Percentiles rank a stretch among this genome's conserved stretches.
Evolutionary conservation across 2,888 invertebrate genomes (phyloP).

Genomic region (Dioctria linearis): DNA sequence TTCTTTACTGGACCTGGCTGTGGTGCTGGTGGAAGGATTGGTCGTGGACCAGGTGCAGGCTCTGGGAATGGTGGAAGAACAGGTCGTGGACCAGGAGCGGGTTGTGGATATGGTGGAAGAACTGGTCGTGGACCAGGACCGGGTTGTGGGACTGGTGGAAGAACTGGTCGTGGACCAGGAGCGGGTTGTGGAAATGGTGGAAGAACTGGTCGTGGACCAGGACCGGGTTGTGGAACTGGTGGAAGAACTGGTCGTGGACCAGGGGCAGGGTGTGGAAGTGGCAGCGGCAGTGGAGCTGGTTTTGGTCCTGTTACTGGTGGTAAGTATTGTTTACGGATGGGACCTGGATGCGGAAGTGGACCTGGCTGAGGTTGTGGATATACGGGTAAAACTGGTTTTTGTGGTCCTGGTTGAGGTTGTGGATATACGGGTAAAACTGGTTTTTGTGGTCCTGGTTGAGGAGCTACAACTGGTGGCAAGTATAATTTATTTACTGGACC

Average conservation of each 20-base stretch:
- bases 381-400: background rate
- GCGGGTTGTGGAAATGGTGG: background rate
- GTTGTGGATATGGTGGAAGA: background rate
- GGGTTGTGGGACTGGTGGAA: background rate
- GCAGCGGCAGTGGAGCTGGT: constrained; percentile 1
- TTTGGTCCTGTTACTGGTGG: background rate
- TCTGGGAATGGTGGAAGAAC: background rate
- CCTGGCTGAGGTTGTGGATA: background rate
- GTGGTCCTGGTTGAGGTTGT: background rate
- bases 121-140: background rate
- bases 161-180: background rate
- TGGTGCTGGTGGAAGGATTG: background rate
- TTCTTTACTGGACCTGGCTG: background rate
- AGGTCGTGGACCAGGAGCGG: background rate
- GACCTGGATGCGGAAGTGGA: background rate
- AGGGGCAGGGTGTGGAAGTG: background rate
- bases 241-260: constrained; percentile 1
- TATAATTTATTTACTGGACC: background rate
- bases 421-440: background rate
- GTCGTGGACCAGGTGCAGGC: background rate
- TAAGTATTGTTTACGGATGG: background rate
- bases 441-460: background rate
- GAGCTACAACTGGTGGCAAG: background rate
- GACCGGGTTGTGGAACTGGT: background rate
- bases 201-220: background rate